Base-by-base conservation (phyloP, 1,140 invertebrate genomes). In the Drosophila malerkotliana region DNA sequence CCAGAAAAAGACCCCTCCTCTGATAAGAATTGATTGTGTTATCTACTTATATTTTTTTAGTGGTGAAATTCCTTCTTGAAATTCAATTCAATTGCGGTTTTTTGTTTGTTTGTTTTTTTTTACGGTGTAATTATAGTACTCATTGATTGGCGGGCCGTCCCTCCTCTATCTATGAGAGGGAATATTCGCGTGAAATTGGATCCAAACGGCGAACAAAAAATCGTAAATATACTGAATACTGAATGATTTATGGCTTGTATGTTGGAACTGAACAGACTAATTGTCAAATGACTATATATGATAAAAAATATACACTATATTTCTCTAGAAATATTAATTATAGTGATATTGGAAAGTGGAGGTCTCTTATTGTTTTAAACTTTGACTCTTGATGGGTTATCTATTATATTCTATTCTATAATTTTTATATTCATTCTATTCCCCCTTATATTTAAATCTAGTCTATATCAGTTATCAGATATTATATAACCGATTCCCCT, bases 141-240 rank as follows among this genome's bases (percentile, higher is more conserved):
- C 34, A 37, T 37, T 37, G 34, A 37, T 37, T 37, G 34, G 9
- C 34, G 34, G 4, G 9, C 12, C 12, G 34, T n/a, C 1, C 34
- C 2, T 37, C 34, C 2, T 37, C 34, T 37, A 37, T 37, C 34
- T 37, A n/a, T 37, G 34, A 37, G 12, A n/a, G 34, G 9, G 34
- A 37, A 37, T 37, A 37, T 37, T 37, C 12, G 34, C 34, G 34
- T 37, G 34, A 37, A 37, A 37, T 37, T 37, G 34, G 34, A 37
- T 10, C 34, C 34, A 12, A 37, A 10, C 34, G 9, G 32, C 32
- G 18, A 32, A 32, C 26, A 32, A 32, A 32, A 32, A 32, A 32
- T 32, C 32, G 34, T 37, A n/a, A 37, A 37, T 37, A 37, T 3
- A 4, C 10, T 37, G 34, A 37, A 37, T 3, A 4, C 10, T 37